These are phyloP conservation scores for Actinernus sp. DNA, from an alignment of 92 coral and sea anemone genomes.

Conservation along the genomic window DNA sequence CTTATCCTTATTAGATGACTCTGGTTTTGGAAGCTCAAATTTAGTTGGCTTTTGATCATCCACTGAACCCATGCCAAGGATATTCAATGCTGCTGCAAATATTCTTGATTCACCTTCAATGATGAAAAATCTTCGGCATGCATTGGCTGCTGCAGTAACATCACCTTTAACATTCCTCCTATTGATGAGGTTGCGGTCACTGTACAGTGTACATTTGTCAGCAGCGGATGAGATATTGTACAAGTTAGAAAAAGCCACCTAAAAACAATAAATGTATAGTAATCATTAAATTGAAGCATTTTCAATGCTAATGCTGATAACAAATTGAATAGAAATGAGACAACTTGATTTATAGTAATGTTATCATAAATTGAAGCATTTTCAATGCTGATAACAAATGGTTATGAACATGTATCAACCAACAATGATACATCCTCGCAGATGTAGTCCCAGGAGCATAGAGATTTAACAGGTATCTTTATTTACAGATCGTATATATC, in stretches of 20 bases:
- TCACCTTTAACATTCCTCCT: conserved; percentile 80
- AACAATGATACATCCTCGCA: too few species aligned
- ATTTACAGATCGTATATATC: too few species aligned
- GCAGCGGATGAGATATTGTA: conserved; percentile 66
- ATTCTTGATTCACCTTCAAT: conserved; percentile 66
- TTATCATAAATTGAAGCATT: too few species aligned
- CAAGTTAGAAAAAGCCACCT: conserved; percentile 68
- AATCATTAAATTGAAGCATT: too few species aligned
- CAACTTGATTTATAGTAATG: too few species aligned
- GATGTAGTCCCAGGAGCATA: too few species aligned
- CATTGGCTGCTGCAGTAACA: conserved; percentile 72
- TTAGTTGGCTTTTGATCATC: conserved; percentile 47
- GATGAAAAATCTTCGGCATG: conserved; percentile 73
- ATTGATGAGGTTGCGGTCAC: conserved; percentile 68
- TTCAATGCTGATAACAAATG: too few species aligned
- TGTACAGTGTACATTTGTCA: conserved; percentile 82
- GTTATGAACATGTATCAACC: too few species aligned
- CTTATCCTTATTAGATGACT: conserved; percentile 45
- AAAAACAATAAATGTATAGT: too few species aligned
- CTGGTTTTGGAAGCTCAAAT: conserved; percentile 1
- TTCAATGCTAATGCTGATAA: too few species aligned
- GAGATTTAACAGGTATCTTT: too few species aligned
- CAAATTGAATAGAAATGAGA: too few species aligned
- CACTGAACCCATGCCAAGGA: conserved; percentile 53
- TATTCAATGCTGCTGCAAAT: conserved; percentile 71